Conservation (phyloP, 2,113 vertebrate genomes). For the Cisticola juncidis region DNA sequence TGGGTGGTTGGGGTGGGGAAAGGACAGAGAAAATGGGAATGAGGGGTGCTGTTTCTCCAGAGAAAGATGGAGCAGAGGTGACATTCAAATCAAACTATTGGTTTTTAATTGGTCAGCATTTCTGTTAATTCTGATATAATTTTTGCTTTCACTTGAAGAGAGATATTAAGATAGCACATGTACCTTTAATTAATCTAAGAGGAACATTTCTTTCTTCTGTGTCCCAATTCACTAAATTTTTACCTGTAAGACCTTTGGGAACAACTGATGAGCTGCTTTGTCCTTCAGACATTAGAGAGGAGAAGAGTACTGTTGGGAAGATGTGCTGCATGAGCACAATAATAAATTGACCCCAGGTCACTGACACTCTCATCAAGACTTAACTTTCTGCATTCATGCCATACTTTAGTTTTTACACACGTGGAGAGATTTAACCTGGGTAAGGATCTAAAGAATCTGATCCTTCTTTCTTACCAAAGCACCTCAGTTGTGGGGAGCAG, state of each 20-base stretch:
- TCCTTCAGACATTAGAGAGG: background rate
- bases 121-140: background rate
- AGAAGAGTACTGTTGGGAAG: background rate
- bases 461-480: background rate
- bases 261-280: background rate
- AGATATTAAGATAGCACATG: accelerated
- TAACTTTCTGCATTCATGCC: background rate
- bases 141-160: background rate
- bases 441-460: background rate
- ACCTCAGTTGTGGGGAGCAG: background rate
- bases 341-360: background rate
- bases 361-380: background rate
- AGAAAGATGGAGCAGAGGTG: background rate
- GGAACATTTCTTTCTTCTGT: background rate
- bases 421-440: background rate
- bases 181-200: background rate
- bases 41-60: background rate
- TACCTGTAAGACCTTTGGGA: background rate
- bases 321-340: background rate
- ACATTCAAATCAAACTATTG: background rate
- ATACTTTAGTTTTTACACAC: background rate
- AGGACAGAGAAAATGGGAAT: constrained; percentile 1
- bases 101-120: background rate
- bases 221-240: background rate
- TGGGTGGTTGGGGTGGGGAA: background rate